These are phyloP conservation scores for Aphidoletes aphidimyza DNA, from an alignment of 2,888 invertebrate genomes.

Conservation along the genomic window DNA sequence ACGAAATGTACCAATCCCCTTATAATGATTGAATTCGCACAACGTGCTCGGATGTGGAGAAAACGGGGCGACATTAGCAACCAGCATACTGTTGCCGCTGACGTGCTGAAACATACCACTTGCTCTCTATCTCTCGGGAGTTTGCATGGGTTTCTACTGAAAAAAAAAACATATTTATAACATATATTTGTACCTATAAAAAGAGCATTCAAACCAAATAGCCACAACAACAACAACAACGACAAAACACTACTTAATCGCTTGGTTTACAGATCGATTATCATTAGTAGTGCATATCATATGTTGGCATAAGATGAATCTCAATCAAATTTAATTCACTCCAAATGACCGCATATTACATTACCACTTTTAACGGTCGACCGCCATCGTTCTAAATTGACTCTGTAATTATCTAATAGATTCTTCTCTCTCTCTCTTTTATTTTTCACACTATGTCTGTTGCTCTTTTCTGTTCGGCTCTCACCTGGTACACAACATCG, in stretches of 20 bases:
- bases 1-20: neutral
- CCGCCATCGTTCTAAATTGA: conserved; percentile 13
- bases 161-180: no score
- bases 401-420: conserved; percentile 26
- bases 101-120: conserved; percentile 4
- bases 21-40: neutral
- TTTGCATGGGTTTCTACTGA: no score
- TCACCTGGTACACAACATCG: neutral
- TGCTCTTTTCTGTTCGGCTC: neutral
- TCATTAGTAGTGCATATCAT: neutral
- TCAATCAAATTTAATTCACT: conserved; percentile 19
- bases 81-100: neutral
- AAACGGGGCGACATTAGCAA: no score
- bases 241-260: conserved; percentile 16
- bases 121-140: no score
- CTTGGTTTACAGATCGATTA: neutral
- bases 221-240: neutral
- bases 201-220: neutral
- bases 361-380: conserved; percentile 8
- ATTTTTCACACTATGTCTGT: neutral
- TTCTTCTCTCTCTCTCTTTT: neutral
- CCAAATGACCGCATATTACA: conserved; percentile 26
- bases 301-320: conserved; percentile 20
- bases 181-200: no score
- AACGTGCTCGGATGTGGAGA: neutral